Conservation (phyloP, 2,797 vertebrate genomes). For the Neosilurus hyrtlii region DNA sequence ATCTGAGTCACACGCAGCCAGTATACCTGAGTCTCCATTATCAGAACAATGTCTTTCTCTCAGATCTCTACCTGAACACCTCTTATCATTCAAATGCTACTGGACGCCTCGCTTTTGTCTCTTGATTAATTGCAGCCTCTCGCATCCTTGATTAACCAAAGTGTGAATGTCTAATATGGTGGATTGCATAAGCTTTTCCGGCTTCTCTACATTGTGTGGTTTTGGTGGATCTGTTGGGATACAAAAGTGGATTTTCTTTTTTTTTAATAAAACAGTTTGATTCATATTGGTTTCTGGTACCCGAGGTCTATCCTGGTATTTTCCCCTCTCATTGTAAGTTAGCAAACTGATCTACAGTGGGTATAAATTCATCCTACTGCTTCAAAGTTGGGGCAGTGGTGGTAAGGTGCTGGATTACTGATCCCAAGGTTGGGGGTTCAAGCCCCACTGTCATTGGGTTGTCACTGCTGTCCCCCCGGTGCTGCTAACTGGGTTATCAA, state of each 20-base stretch:
- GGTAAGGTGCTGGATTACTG: too few relatives aligned
- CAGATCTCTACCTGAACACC: slow-evolving; percentile 48
- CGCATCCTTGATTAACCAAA: slow-evolving; percentile 43
- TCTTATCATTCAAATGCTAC: slow-evolving; percentile 64
- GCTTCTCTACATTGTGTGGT: background rate
- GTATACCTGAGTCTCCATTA: slow-evolving; percentile 45
- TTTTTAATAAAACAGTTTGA: background rate
- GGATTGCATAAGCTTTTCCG: slow-evolving; percentile 33
- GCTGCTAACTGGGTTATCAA: too few relatives aligned
- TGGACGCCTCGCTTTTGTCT: slow-evolving; percentile 46
- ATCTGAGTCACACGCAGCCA: slow-evolving; percentile 24
- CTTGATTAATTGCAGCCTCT: slow-evolving; percentile 41
- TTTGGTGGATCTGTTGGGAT: background rate
- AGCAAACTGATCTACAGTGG: background rate
- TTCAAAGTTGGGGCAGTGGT: too few relatives aligned
- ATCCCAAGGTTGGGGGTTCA: too few relatives aligned
- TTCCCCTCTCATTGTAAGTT: background rate
- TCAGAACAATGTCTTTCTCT: slow-evolving; percentile 55
- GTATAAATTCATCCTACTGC: too few relatives aligned
- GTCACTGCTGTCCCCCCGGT: too few relatives aligned
- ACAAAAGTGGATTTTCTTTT: too few relatives aligned
- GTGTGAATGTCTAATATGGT: slow-evolving; percentile 39
- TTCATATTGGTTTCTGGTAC: background rate
- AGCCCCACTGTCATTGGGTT: too few relatives aligned
- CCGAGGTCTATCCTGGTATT: background rate